Conservation (phyloP, 2,888 invertebrate genomes). For the Phymatocera aterrima region DNA sequence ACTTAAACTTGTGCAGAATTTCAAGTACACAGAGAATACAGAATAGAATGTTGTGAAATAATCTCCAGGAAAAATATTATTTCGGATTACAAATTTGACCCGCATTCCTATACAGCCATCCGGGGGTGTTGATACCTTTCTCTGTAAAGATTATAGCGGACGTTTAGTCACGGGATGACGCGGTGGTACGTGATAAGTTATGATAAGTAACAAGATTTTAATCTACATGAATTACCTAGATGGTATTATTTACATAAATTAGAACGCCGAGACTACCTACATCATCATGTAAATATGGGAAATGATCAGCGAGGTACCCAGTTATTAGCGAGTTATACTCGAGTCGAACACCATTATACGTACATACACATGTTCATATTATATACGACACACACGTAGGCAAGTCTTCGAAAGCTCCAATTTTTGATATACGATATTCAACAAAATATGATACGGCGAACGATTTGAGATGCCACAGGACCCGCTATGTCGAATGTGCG, state of each 20-base stretch:
- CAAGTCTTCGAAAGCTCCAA: too few species aligned
- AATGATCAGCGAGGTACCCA: slow-evolving; percentile 40
- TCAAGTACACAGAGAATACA: too few species aligned
- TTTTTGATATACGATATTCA: too few species aligned
- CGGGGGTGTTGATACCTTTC: slow-evolving; percentile 2
- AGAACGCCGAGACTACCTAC: slow-evolving; percentile 28
- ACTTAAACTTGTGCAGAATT: too few species aligned
- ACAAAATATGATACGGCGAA: too few species aligned
- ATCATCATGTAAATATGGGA: slow-evolving; percentile 40
- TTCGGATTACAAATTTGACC: not conserved
- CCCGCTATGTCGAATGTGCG: too few species aligned
- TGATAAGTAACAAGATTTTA: slow-evolving; percentile 43
- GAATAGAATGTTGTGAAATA: too few species aligned
- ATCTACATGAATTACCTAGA: slow-evolving; percentile 39
- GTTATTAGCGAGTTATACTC: slow-evolving; percentile 32
- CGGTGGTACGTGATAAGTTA: slow-evolving; percentile 36
- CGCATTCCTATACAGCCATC: not conserved
- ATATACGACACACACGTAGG: not conserved
- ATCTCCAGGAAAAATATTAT: not conserved
- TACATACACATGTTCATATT: slow-evolving; percentile 1
- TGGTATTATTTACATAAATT: slow-evolving; percentile 43
- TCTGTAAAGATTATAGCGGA: not conserved
- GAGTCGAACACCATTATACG: slow-evolving; percentile 16
- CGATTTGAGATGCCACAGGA: too few species aligned
- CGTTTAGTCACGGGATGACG: not conserved